A percentile compares a stretch with the other conserved stretches of the same genome.
Evolutionary conservation across 2,113 vertebrate genomes (phyloP).

Genomic region (Dicerorhinus sumatrensis): DNA sequence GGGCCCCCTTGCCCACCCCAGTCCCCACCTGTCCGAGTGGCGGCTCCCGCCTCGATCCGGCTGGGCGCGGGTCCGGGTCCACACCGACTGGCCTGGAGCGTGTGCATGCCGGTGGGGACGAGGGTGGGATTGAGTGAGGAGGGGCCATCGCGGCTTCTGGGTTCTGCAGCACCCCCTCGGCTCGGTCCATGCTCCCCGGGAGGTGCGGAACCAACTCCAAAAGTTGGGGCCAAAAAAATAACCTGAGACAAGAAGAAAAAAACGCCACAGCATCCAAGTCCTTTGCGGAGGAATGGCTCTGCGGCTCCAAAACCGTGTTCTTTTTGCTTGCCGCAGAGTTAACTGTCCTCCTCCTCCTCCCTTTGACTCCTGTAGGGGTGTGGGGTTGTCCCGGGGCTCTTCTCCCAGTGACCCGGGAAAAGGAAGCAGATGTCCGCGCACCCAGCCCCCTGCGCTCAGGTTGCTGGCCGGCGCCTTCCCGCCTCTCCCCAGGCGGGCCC

Average conservation of each 20-base stretch:
- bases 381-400: neutral
- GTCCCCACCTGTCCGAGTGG: conserved; percentile 63
- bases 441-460: neutral
- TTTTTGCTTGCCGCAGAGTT: neutral
- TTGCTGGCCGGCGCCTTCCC: neutral
- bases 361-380: fast-evolving
- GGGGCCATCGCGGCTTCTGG: conserved; percentile 46
- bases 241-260: neutral
- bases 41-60: conserved; percentile 22
- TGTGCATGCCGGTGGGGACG: neutral
- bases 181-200: neutral
- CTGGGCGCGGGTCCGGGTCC: neutral
- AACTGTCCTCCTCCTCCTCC: neutral
- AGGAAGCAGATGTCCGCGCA: neutral
- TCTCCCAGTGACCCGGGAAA: neutral
- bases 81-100: neutral
- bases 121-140: neutral
- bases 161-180: neutral
- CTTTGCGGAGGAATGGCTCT: neutral
- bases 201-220: conserved; percentile 1
- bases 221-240: neutral
- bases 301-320: neutral
- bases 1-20: neutral
- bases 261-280: neutral
- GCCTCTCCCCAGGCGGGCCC: neutral